Evolutionary conservation across 2,888 invertebrate genomes (phyloP).

Genomic region (Prenolepis imparis): DNA sequence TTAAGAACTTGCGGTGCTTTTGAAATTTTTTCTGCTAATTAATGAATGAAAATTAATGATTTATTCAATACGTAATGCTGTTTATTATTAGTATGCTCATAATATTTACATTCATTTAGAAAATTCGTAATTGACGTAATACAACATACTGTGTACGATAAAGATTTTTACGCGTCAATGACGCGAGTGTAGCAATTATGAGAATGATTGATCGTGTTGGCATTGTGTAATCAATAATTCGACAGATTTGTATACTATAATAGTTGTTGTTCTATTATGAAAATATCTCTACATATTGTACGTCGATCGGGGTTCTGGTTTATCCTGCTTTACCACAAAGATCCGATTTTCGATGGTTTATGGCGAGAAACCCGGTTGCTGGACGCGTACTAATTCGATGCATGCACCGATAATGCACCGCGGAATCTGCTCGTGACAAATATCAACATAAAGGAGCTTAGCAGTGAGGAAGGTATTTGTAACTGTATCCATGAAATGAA

Average conservation of each 20-base stretch:
- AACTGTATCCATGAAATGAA: not conserved
- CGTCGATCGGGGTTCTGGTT: not conserved
- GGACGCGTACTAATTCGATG: constrained; percentile 36
- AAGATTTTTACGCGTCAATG: constrained; percentile 45
- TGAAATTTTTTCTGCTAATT: not conserved
- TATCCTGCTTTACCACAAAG: constrained; percentile 35
- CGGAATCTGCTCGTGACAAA: constrained; percentile 20
- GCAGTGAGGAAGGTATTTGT: not conserved
- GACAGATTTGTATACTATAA: constrained; percentile 33
- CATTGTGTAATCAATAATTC: constrained; percentile 48
- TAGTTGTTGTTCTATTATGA: constrained; percentile 41
- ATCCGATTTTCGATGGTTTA: constrained; percentile 40
- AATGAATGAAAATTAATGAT: not conserved
- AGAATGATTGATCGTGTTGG: constrained; percentile 43
- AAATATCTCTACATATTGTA: constrained; percentile 31
- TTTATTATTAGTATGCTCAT: constrained; percentile 10
- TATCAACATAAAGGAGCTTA: constrained; percentile 16
- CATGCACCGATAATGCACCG: constrained; percentile 26
- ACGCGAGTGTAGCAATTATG: constrained; percentile 19
- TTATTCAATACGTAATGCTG: not conserved
- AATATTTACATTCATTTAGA: constrained; percentile 13
- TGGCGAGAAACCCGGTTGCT: constrained; percentile 12
- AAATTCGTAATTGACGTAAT: constrained; percentile 15
- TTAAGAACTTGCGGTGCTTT: not conserved
- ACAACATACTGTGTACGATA: constrained; percentile 23